These are phyloP conservation scores for Drosophila bocki DNA, from an alignment of 1,140 invertebrate species.

Conservation along the genomic window DNA sequence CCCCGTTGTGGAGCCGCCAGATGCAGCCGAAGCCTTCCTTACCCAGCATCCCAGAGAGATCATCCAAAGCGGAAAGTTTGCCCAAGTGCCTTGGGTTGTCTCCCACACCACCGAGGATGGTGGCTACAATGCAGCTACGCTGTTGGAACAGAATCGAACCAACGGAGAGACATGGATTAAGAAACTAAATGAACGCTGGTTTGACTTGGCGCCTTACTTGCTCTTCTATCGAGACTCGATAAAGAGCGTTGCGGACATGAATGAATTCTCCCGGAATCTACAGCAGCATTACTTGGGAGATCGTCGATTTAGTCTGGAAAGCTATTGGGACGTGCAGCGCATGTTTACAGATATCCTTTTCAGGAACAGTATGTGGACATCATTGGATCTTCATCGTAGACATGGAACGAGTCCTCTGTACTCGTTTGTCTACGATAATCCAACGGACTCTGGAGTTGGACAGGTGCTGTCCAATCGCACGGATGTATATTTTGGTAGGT, in stretches of 20 bases:
- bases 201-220: constrained; percentile 51
- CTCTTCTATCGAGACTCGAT: constrained; percentile 50
- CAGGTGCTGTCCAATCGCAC: neutral
- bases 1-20: constrained; percentile 86
- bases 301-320: neutral
- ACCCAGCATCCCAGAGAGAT: constrained; percentile 85
- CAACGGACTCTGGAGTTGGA: neutral
- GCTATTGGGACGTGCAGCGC: neutral
- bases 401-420: neutral
- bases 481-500: neutral
- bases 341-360: constrained; percentile 1
- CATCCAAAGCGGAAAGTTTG: constrained; percentile 85
- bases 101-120: constrained; percentile 86
- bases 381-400: neutral
- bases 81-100: constrained; percentile 86
- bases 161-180: constrained; percentile 19
- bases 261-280: neutral
- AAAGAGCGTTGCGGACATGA: constrained; percentile 16
- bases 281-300: neutral
- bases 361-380: neutral
- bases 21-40: constrained; percentile 85
- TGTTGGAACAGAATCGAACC: constrained; percentile 19
- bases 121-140: constrained; percentile 85
- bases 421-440: neutral
- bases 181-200: constrained; percentile 48